Evolutionary conservation across 1,140 invertebrate genomes (phyloP), one percentile per base, ranked within the genome.

Genomic region (Caenorhabditis latens): DNA sequence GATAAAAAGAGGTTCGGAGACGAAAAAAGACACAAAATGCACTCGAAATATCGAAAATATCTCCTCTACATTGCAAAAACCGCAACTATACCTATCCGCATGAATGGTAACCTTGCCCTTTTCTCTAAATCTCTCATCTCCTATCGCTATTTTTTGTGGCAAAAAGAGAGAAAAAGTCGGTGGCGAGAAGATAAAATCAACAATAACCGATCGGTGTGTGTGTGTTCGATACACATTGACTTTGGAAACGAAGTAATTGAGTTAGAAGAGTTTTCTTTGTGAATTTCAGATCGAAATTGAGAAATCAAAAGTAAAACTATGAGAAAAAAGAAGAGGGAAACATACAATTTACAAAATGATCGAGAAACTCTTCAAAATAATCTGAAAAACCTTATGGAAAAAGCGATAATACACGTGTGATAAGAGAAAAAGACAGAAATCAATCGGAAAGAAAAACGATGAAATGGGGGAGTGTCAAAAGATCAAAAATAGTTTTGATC

Each of bases 161-260:
- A 65, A 65, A 42, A 43, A 43, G 21, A 40, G 11, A 8, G 1
- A 8, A 46, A 5, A 32, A 46, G n/a, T 14, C 19, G 13, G 13
- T 32, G 16, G 65, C 14, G 46, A 71, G 46, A 32, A 71, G 65
- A 71, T 71, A 79, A 79, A 21, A 79, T 79, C 71, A 79, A 50
- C 71, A 50, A 79, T 50, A 53, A 53, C n/a, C 32, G 57, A 21
- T 32, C n/a, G 57, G 57, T n/a, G 57, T n/a, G 19, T 14, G 7
- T 40, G 40, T 71, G 40, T n/a, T 32, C 32, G 61, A 63, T 11
- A 58, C 57, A 58, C 57, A 19, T 2, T 9, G 16, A 53, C 9
- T 16, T 13, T 9, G 16, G 50, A 53, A 53, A 53, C 32, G 32
- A 32, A 32, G 2, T 32, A 32, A 32, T 32, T 32, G 32, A 32